Conservation (phyloP, 2,797 vertebrate species). For the Pteropus rufus region DNA sequence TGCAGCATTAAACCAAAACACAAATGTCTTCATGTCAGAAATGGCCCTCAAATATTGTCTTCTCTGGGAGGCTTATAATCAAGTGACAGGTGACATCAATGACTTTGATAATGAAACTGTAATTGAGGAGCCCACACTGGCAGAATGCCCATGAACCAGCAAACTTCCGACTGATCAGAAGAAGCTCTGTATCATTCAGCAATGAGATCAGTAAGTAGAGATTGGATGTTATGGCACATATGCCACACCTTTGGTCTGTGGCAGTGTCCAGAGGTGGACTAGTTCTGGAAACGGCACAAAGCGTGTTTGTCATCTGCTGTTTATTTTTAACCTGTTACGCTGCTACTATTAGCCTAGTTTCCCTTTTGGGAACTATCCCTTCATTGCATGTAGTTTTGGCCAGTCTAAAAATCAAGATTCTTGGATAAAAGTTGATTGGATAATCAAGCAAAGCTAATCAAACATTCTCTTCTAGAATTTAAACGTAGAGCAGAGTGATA, state of each 20-base stretch:
- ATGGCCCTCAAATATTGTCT: background rate
- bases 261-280: too few species aligned
- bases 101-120: background rate
- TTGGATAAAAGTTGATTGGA: background rate
- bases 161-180: background rate
- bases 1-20: background rate
- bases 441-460: background rate
- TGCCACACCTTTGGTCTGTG: background rate
- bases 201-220: background rate
- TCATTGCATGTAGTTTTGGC: background rate
- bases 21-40: background rate
- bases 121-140: background rate
- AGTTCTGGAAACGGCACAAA: background rate
- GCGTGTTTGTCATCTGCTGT: background rate
- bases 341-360: background rate
- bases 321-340: background rate
- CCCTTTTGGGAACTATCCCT: background rate
- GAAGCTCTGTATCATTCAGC: background rate
- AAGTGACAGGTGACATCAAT: background rate
- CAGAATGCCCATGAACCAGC: too few species aligned
- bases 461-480: background rate
- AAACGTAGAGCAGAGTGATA: background rate
- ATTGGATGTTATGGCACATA: accelerated
- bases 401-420: background rate
- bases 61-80: background rate